Percentiles rank a stretch among this genome's conserved stretches.
Conservation (phyloP, 2,888 invertebrate species). For the Scelioninae gen. 1 region DNA sequence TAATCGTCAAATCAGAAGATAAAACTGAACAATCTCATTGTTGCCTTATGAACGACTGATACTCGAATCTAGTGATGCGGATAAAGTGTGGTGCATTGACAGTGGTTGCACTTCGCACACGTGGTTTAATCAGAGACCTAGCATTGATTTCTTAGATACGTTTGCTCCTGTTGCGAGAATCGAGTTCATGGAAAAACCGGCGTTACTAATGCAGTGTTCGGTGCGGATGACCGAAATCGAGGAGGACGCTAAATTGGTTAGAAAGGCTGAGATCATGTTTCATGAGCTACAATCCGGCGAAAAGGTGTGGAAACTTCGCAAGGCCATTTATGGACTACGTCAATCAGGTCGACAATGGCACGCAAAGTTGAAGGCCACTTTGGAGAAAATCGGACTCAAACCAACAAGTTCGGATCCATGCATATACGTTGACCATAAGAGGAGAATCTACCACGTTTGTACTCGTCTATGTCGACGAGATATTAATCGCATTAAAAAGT, state of each 20-base stretch:
- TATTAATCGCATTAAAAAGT: conserved; percentile 54
- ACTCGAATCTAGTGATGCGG: too few species aligned
- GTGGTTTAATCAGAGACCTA: conserved; percentile 47
- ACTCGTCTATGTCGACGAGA: neutral
- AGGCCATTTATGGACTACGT: conserved; percentile 48
- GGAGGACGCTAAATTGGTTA: neutral
- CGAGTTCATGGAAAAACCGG: conserved; percentile 69
- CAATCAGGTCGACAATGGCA: conserved; percentile 3
- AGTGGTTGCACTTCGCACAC: conserved; percentile 53
- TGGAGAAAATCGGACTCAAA: conserved; percentile 59
- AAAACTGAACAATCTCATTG: too few species aligned
- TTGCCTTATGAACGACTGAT: too few species aligned
- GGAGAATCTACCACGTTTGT: neutral
- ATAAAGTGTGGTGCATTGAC: too few species aligned
- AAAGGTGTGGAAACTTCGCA: conserved; percentile 50
- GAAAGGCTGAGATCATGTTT: conserved; percentile 35
- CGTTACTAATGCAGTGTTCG: conserved; percentile 5
- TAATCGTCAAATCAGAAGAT: too few species aligned
- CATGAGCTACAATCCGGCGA: conserved; percentile 23
- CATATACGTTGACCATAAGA: conserved; percentile 52
- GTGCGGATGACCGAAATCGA: conserved; percentile 35
- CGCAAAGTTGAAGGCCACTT: conserved; percentile 54
- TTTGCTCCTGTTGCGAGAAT: conserved; percentile 69
- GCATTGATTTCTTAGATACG: conserved; percentile 68
- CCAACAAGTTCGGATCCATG: conserved; percentile 68